Evolutionary conservation across 2,113 vertebrate genomes (phyloP).

Genomic region (Oreotrochilus melanogaster): DNA sequence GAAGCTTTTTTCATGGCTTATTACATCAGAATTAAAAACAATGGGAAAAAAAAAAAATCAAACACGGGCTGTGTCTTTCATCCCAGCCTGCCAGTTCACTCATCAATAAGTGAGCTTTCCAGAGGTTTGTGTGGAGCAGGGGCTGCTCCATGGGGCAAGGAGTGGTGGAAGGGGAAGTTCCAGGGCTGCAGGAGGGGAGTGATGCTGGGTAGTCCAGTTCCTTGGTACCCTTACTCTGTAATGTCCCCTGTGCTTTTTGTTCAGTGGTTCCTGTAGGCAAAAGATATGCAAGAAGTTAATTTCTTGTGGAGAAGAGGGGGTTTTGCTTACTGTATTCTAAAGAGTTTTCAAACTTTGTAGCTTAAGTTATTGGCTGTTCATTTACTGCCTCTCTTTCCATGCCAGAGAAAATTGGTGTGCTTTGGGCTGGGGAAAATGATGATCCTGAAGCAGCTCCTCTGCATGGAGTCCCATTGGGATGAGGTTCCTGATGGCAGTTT

Average conservation of each 20-base stretch:
- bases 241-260: accelerated
- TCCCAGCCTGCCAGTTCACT: neutral
- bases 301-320: neutral
- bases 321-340: constrained; percentile 3
- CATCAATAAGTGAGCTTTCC: accelerated
- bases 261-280: neutral
- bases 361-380: neutral
- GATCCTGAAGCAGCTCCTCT: neutral
- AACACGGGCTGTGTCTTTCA: neutral
- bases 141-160: neutral
- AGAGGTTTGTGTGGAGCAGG: neutral
- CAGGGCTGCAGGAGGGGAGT: accelerated
- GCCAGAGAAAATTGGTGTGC: neutral
- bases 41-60: neutral
- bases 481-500: neutral
- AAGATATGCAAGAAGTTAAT: neutral
- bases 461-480: neutral
- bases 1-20: neutral
- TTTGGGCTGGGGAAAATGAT: neutral
- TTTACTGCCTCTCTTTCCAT: neutral
- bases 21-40: neutral
- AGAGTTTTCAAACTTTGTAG: neutral
- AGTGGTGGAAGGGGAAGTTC: accelerated
- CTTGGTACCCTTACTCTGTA: neutral
- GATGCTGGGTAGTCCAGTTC: accelerated